phyloP scores from a whole-genome alignment of 2,797 vertebrate species.

The Danio tinwini region DNA sequence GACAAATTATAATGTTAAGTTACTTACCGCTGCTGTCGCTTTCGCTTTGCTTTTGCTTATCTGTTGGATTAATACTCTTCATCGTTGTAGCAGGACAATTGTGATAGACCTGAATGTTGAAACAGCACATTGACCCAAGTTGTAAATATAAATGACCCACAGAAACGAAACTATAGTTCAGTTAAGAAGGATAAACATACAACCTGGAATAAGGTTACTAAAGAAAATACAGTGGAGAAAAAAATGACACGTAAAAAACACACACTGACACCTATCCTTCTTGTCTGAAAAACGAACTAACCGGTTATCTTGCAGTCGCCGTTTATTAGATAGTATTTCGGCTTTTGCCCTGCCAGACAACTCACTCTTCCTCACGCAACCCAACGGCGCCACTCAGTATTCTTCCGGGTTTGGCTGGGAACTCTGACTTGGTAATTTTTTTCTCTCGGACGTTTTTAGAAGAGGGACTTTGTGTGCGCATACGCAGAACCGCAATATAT shows the following conservation, averaged over 20 bases:
- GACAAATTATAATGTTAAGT: too few species aligned
- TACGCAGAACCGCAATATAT: neutral
- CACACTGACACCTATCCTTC: neutral
- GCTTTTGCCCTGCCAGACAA: conserved; percentile 30
- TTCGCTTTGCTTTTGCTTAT: too few species aligned
- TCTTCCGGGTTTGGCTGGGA: neutral
- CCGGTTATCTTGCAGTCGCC: neutral
- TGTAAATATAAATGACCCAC: neutral
- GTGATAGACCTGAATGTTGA: neutral
- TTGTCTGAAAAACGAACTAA: neutral
- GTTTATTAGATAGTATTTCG: neutral
- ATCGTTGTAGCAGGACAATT: neutral
- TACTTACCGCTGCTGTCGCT: too few species aligned
- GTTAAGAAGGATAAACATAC: neutral
- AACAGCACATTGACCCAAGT: neutral
- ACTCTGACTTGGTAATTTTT: neutral
- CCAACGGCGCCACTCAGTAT: neutral
- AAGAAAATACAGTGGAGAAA: neutral
- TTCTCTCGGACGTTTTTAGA: neutral
- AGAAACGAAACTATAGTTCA: neutral
- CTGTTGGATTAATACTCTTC: too few species aligned
- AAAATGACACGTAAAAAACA: neutral
- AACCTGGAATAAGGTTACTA: neutral
- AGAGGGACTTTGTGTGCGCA: neutral
- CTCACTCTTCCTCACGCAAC: neutral